Base-by-base conservation (phyloP, 1,140 invertebrate genomes). In the Mactra quadrangularis region DNA sequence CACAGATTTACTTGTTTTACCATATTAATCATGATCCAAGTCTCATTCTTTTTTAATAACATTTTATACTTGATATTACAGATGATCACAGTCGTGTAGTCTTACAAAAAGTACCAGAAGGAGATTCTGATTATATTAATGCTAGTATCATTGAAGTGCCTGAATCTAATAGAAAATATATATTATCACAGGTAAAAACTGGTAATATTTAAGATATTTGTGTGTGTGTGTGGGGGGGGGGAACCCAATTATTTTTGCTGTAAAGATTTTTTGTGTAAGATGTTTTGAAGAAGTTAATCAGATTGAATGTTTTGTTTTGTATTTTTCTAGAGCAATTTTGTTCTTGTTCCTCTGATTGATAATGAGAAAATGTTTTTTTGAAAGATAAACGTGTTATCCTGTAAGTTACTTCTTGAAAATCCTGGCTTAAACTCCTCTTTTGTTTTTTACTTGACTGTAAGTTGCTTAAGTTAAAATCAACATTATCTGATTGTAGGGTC, bases 71-170 rank as follows among this genome's bases (percentile, higher is more conserved):
- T n/a, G n/a, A n/a, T n/a, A 38, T n/a, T 59, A 47, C 52, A 93
- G 93, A 93, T 92, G 93, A 99, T 94, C 97, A 99, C 92, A 97
- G 96, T 90, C 95, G 98, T 85, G 96, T 99, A 72, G 94, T 96
- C 62, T 93, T 99, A 3, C 93, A 95, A 83, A 95, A 74, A 13
- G 41, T 68, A 7, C 64, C 38, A 68, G 77, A 82, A 89, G 95
- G 95, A 77, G 93, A 95, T 47, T 95, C 94, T 66, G 96, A 97
- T 93, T 99, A 99, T 89, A 99, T 99, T 87, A 99, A 99, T 94
- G 97, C 97, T 45, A 98, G 97, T 93, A 93, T 97, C 78, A 95
- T 98, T 74, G 95, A 95, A 95, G 94, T 98, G 87, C 95, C 96
- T 76, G 94, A 95, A 84, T 97, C 97, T 59, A 87, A 89, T 87